phyloP scores from a whole-genome alignment of 2,888 invertebrate genomes.

The Nycteola revayana region DNA sequence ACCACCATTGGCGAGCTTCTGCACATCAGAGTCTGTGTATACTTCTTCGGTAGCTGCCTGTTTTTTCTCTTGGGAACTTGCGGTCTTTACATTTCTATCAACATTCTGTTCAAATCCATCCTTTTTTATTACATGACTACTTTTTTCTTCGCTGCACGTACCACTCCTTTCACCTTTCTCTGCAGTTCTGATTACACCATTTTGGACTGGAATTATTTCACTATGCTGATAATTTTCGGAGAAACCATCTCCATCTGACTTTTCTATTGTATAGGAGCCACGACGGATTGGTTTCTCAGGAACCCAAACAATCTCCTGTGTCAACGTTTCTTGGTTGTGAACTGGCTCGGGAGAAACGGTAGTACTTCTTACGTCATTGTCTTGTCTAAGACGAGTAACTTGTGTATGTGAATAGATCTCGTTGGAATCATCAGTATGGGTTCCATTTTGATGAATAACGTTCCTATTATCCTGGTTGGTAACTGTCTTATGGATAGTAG shows the following conservation, averaged over 20 bases:
- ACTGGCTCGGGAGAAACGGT: slow-evolving; percentile 67
- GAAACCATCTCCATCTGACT: slow-evolving; percentile 51
- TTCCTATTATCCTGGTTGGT: slow-evolving; percentile 26
- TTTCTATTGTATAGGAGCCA: slow-evolving; percentile 74
- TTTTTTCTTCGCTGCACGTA: slow-evolving; percentile 48
- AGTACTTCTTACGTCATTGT: slow-evolving; percentile 57
- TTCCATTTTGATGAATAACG: slow-evolving; percentile 27
- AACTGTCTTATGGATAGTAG: slow-evolving; percentile 19
- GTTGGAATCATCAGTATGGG: slow-evolving; percentile 15
- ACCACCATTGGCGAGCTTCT: slow-evolving; percentile 66
- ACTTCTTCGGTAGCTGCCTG: slow-evolving; percentile 63
- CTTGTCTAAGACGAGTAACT: slow-evolving; percentile 61
- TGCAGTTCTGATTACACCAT: slow-evolving; percentile 55
- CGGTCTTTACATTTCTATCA: slow-evolving; percentile 53
- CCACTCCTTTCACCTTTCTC: slow-evolving; percentile 58
- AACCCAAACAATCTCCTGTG: slow-evolving; percentile 71
- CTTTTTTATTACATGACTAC: slow-evolving; percentile 49
- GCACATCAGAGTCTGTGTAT: slow-evolving; percentile 60
- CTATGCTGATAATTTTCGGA: slow-evolving; percentile 59
- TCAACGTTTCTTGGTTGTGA: slow-evolving; percentile 53
- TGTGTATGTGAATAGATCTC: slow-evolving; percentile 42
- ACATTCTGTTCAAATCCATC: slow-evolving; percentile 63
- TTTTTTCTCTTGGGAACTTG: slow-evolving; percentile 58
- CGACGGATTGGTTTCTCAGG: slow-evolving; percentile 65
- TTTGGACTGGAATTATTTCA: slow-evolving; percentile 63